phyloP scores from a whole-genome alignment of 2,888 invertebrate species.

The Hypercompe scribonia region DNA sequence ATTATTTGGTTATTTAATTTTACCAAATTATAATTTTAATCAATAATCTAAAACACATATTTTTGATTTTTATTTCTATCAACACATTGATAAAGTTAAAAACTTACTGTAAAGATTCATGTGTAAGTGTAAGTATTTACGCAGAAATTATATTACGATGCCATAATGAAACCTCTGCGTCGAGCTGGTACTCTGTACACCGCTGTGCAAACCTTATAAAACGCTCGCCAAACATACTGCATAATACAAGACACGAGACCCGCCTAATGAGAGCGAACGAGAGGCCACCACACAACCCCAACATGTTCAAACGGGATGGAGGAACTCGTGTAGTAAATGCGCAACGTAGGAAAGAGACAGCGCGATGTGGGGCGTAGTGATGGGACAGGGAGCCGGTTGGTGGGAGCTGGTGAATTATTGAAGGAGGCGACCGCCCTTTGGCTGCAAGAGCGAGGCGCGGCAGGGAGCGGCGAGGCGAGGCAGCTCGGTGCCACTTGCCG shows the following conservation, averaged over 20 bases:
- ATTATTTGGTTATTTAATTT: no score
- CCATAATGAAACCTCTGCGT: constrained; percentile 53
- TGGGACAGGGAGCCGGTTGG: constrained; percentile 73
- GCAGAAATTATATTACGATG: background rate
- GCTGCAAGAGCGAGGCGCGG: constrained; percentile 66
- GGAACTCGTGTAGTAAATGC: constrained; percentile 65
- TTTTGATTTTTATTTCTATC: no score
- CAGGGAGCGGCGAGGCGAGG: constrained; percentile 37
- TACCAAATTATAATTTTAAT: no score
- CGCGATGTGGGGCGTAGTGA: constrained; percentile 50
- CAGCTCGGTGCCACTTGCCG: constrained; percentile 63
- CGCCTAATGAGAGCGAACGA: constrained; percentile 74
- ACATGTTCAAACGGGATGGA: constrained; percentile 45
- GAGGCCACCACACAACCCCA: constrained; percentile 39
- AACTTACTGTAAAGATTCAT: background rate
- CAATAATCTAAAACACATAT: no score
- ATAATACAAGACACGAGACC: constrained; percentile 75
- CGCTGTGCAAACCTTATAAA: constrained; percentile 80
- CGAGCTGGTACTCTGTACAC: constrained; percentile 60
- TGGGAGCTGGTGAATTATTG: constrained; percentile 75
- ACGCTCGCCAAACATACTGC: constrained; percentile 78
- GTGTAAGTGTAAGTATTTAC: background rate
- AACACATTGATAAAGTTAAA: background rate
- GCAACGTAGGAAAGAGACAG: constrained; percentile 64
- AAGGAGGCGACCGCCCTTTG: constrained; percentile 80